Conservation (phyloP, 2,797 vertebrate genomes). For the Cirrhinus mrigala region DNA sequence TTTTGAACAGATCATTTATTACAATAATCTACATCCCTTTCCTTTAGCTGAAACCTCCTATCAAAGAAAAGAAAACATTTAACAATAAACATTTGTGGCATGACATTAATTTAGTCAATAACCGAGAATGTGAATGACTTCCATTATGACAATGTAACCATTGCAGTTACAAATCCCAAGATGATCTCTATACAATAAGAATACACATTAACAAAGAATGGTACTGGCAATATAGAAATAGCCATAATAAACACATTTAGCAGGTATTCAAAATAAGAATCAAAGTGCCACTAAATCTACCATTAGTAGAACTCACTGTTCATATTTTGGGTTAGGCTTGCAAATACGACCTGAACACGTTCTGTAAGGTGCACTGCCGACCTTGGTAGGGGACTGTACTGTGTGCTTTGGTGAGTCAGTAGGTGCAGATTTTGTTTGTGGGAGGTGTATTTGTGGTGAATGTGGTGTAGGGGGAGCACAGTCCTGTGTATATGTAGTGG, state of each 20-base stretch:
- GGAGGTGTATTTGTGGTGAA: background rate
- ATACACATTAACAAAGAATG: no score
- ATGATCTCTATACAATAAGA: no score
- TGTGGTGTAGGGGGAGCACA: background rate
- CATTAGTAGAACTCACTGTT: conserved; percentile 14
- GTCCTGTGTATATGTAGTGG: background rate
- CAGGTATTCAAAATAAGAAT: no score
- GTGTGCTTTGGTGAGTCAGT: background rate
- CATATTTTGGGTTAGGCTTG: conserved; percentile 45
- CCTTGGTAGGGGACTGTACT: background rate
- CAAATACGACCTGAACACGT: conserved; percentile 30
- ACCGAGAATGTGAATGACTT: no score
- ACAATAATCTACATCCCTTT: no score
- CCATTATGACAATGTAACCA: no score
- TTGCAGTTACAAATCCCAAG: no score
- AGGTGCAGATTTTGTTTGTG: background rate
- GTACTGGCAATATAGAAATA: no score
- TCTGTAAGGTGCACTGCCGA: background rate
- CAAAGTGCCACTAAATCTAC: background rate
- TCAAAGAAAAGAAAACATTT: background rate
- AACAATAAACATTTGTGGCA: background rate
- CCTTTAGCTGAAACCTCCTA: no score
- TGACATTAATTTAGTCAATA: background rate
- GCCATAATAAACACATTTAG: no score
- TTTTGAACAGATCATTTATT: no score